These are phyloP conservation scores for Amphipyra tragopoginis DNA, from an alignment of 2,888 invertebrate genomes.

Conservation along the genomic window DNA sequence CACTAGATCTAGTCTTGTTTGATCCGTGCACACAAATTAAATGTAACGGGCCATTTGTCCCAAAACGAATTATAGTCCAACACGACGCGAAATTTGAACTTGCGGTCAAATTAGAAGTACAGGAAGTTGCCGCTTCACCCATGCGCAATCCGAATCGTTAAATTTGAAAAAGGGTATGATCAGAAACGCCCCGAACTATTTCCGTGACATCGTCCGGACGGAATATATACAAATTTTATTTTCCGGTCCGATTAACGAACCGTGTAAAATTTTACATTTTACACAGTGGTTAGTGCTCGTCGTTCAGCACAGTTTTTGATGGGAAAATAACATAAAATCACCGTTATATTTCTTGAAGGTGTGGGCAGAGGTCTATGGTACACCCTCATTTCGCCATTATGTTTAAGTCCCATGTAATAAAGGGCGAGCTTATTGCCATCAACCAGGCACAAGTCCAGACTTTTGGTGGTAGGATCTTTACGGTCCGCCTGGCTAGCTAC, in stretches of 20 bases:
- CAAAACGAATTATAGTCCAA: no score
- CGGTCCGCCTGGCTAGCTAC: no score
- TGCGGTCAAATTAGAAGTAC: neutral
- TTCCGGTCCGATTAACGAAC: conserved; percentile 41
- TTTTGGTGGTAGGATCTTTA: no score
- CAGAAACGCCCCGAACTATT: conserved; percentile 10
- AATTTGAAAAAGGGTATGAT: conserved; percentile 19
- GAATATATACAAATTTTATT: conserved; percentile 45
- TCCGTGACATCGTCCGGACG: conserved; percentile 7
- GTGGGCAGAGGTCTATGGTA: no score
- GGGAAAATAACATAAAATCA: conserved; percentile 16
- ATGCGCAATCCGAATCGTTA: neutral
- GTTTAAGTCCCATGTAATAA: no score
- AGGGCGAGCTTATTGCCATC: no score
- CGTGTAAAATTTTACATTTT: conserved; percentile 38
- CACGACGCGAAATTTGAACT: neutral
- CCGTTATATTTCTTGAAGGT: no score
- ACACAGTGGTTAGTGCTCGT: conserved; percentile 21
- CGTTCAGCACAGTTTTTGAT: conserved; percentile 14
- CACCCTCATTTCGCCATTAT: no score
- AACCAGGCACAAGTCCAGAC: no score
- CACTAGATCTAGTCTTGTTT: no score
- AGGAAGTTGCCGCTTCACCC: neutral
- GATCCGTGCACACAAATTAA: no score
- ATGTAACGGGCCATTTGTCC: no score